A percentile compares a stretch with the other conserved stretches of the same genome.
Conservation (phyloP, 1,140 invertebrate genomes). For the Druon quercuslanigerum region DNA sequence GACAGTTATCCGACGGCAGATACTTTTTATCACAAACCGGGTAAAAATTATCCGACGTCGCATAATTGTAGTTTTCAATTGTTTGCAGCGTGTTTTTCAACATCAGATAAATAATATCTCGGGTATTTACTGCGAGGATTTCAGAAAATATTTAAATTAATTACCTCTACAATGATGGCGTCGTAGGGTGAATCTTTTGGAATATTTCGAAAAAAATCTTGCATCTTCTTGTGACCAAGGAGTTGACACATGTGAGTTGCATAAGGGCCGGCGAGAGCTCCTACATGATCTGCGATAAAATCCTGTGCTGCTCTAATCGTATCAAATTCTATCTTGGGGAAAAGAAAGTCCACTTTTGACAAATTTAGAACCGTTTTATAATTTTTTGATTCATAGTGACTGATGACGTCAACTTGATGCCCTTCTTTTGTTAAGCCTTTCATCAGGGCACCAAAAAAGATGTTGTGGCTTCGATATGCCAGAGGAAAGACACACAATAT, state of each 20-base stretch:
- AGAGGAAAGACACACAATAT: constrained; percentile 66
- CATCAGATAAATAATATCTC: too few species aligned
- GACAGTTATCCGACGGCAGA: too few species aligned
- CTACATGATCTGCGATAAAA: not conserved
- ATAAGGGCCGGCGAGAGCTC: not conserved
- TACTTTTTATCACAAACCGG: too few species aligned
- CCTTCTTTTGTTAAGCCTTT: constrained; percentile 66
- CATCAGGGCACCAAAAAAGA: constrained; percentile 65
- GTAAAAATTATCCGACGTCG: too few species aligned
- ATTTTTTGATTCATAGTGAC: constrained; percentile 53
- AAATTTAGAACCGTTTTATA: not conserved
- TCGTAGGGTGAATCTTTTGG: constrained; percentile 52
- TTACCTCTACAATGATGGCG: constrained; percentile 50
- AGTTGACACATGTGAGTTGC: constrained; percentile 46
- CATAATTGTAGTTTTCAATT: too few species aligned
- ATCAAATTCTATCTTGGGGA: not conserved
- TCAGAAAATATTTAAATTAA: not conserved
- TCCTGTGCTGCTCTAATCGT: not conserved
- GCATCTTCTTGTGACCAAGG: constrained; percentile 41
- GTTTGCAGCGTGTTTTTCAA: too few species aligned
- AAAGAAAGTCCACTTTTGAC: not conserved
- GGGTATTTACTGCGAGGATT: too few species aligned
- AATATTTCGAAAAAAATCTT: constrained; percentile 45
- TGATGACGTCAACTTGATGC: constrained; percentile 62
- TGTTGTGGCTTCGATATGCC: constrained; percentile 65